Conservation (phyloP, 2,113 vertebrate genomes). For the Bubo blakistoni region DNA sequence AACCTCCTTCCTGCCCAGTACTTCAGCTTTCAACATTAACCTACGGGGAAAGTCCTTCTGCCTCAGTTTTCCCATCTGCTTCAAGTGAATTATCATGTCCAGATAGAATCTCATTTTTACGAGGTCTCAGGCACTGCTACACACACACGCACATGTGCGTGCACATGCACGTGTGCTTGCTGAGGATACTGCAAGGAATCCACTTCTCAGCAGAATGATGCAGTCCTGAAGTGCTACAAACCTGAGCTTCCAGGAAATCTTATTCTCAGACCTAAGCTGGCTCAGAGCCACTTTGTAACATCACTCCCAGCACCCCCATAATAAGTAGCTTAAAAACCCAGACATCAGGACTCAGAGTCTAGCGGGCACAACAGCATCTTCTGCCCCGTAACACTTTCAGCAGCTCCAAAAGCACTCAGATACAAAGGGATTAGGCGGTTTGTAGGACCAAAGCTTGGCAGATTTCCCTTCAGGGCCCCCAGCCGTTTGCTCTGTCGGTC, state of each 20-base stretch:
- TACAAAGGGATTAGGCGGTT: neutral
- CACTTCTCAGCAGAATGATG: rapidly evolving
- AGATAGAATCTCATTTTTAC: neutral
- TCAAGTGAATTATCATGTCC: neutral
- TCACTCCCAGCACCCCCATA: neutral
- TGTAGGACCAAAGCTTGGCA: neutral
- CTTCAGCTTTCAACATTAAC: neutral
- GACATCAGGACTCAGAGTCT: neutral
- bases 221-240: neutral
- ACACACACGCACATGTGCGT: neutral
- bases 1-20: neutral
- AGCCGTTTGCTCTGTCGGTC: neutral
- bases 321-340: neutral
- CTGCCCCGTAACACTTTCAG: neutral
- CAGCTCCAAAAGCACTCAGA: neutral
- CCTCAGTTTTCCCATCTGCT: neutral
- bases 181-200: neutral
- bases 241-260: neutral
- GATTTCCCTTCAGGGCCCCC: constrained; percentile 38
- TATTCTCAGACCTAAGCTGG: neutral
- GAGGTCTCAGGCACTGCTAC: neutral
- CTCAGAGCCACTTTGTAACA: neutral
- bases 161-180: rapidly evolving
- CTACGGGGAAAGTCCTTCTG: neutral
- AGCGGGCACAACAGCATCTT: neutral